Evolutionary conservation across 1,140 invertebrate genomes (phyloP).

Genomic region (silkworm (Bombyx mori)): ASM3026992v2 NC_085130.1:6699501-6700000

Average conservation of each 20-base stretch:
- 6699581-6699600: slow-evolving; percentile 28
- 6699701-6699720: slow-evolving; percentile 42
- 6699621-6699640: slow-evolving; percentile 45
- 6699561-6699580: slow-evolving; percentile 25
- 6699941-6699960: too few relatives aligned
- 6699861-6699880: too few relatives aligned
- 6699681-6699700: slow-evolving; percentile 61
- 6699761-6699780: slow-evolving; percentile 47
- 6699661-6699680: slow-evolving; percentile 46
- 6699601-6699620: slow-evolving; percentile 41
- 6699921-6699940: too few relatives aligned
- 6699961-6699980: too few relatives aligned
- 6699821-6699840: too few relatives aligned
- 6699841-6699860: too few relatives aligned
- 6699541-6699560: slow-evolving; percentile 49
- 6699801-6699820: too few relatives aligned
- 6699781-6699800: neutral
- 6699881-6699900: too few relatives aligned
- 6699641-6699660: slow-evolving; percentile 46
- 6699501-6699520: slow-evolving; percentile 39
- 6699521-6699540: slow-evolving; percentile 44
- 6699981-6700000: too few relatives aligned
- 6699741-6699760: slow-evolving; percentile 49
- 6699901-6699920: too few relatives aligned
- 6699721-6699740: slow-evolving; percentile 51